Evolutionary conservation across 2,888 invertebrate species (phyloP).

Genomic region (Sepiola atlantica): DNA sequence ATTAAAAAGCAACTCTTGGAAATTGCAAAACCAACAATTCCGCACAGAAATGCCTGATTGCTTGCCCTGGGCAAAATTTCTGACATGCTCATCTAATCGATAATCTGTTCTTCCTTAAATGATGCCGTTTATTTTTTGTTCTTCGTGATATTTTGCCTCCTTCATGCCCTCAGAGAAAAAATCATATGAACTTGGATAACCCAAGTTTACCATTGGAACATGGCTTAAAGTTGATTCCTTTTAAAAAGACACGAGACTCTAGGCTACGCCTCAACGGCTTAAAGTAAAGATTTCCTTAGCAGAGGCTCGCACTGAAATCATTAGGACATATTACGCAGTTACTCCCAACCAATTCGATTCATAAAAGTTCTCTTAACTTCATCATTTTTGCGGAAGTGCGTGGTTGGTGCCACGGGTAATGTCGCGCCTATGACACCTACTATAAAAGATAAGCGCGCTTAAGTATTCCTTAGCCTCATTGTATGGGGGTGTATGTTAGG

Average conservation of each 20-base stretch:
- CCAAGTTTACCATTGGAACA: neutral
- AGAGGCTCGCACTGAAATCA: too few species aligned
- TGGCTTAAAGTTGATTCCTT: neutral
- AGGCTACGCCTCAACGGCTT: neutral
- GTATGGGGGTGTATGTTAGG: too few species aligned
- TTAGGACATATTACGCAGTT: too few species aligned
- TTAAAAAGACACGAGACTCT: neutral
- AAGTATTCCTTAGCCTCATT: too few species aligned
- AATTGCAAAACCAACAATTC: neutral
- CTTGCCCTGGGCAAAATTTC: neutral
- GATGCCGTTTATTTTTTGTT: neutral
- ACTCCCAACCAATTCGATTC: too few species aligned
- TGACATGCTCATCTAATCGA: neutral
- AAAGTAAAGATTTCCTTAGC: neutral
- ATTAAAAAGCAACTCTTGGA: neutral
- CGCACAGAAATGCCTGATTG: neutral
- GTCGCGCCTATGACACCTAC: too few species aligned
- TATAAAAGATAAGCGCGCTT: too few species aligned
- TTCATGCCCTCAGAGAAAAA: neutral
- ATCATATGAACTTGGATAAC: neutral
- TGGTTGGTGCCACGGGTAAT: too few species aligned
- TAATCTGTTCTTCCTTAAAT: neutral
- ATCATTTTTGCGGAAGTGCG: too few species aligned
- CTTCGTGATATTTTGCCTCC: neutral
- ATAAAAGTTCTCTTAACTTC: too few species aligned